Percentiles rank a stretch among this genome's conserved stretches.
Conservation (phyloP, 2,888 invertebrate genomes). For the Sialis fuliginosa region DNA sequence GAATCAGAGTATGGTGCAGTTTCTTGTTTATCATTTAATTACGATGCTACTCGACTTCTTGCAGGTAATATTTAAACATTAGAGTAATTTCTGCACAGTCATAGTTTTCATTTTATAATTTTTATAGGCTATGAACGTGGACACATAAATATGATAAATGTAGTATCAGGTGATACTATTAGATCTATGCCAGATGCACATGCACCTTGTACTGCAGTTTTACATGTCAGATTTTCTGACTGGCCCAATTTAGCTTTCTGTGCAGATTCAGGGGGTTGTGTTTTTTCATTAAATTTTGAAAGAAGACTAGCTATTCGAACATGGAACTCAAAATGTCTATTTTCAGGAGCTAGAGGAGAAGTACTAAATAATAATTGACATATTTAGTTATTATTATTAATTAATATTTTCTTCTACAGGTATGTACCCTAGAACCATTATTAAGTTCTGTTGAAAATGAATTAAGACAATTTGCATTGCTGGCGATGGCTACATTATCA, state of each 20-base stretch:
- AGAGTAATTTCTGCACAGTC: background rate
- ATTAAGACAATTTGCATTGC: conserved; percentile 53
- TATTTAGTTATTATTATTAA: too few species aligned
- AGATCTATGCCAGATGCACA: conserved; percentile 63
- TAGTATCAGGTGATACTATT: conserved; percentile 49
- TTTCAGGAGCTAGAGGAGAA: conserved; percentile 95
- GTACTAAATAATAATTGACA: conserved; percentile 17
- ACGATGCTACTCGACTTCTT: conserved; percentile 69
- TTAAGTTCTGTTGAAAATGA: conserved; percentile 35
- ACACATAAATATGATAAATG: conserved; percentile 81
- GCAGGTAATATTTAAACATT: conserved; percentile 32
- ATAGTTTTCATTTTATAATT: background rate
- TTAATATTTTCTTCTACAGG: too few species aligned
- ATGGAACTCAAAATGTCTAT: conserved; percentile 81
- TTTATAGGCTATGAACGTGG: conserved; percentile 42
- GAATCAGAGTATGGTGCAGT: conserved; percentile 61
- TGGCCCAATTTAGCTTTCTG: conserved; percentile 57
- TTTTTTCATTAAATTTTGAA: conserved; percentile 83
- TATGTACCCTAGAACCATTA: conserved; percentile 55
- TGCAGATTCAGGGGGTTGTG: conserved; percentile 64
- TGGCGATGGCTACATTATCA: conserved; percentile 87
- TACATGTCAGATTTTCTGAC: conserved; percentile 52
- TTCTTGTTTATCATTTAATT: conserved; percentile 70
- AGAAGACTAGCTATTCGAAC: conserved; percentile 74
- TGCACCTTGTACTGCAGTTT: conserved; percentile 65